Conservation (phyloP, 2,113 vertebrate genomes). For the Dipodomys merriami region DNA sequence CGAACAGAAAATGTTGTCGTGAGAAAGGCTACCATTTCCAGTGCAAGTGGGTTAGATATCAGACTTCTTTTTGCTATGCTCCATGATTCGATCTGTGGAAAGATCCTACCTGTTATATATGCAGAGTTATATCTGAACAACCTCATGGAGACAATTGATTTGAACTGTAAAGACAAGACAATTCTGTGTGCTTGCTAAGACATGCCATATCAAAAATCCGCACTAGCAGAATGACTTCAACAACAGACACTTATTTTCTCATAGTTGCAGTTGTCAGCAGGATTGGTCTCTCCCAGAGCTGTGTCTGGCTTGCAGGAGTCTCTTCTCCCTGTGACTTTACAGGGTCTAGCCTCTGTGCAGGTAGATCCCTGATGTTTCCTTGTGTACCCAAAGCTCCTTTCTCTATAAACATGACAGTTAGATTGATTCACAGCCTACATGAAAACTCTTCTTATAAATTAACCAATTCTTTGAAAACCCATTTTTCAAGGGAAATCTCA, state of each 20-base stretch:
- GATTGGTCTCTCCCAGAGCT: neutral
- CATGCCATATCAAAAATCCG: neutral
- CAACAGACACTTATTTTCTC: neutral
- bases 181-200: neutral
- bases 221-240: neutral
- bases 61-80: neutral
- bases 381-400: neutral
- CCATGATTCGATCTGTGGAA: neutral
- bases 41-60: neutral
- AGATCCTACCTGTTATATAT: neutral
- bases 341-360: neutral
- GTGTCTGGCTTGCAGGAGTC: rapidly evolving
- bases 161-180: neutral
- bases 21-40: neutral
- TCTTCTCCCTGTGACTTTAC: neutral
- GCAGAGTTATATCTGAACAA: neutral
- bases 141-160: neutral
- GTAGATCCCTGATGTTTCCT: neutral
- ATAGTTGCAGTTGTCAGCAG: neutral
- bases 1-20: too few species aligned
- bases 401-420: neutral
- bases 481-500: neutral
- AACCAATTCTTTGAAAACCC: neutral
- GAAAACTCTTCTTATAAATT: neutral
- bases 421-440: neutral